Evolutionary conservation across 2,888 invertebrate genomes (phyloP).

Genomic region (Hololepta plana): DNA sequence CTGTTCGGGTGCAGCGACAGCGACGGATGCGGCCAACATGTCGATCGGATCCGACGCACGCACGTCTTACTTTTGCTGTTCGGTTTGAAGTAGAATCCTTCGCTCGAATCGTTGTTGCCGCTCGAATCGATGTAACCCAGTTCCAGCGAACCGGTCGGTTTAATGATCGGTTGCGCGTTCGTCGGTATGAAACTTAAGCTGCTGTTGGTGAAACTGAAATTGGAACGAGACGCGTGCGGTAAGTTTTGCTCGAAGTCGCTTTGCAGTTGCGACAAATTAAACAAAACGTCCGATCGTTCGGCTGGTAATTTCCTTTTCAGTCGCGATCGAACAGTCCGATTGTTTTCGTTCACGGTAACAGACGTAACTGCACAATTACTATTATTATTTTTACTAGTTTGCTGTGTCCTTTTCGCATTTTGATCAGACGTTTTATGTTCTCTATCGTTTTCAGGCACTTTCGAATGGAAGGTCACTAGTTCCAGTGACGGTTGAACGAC

Average conservation of each 20-base stretch:
- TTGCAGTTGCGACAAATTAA: conserved; percentile 18
- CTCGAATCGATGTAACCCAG: conserved; percentile 30
- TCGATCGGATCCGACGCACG: conserved; percentile 50
- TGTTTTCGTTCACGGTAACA: no score
- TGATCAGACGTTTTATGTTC: no score
- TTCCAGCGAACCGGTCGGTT: conserved; percentile 38
- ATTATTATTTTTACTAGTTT: no score
- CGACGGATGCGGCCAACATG: conserved; percentile 40
- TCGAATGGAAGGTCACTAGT: conserved; percentile 16
- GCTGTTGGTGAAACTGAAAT: conserved; percentile 43
- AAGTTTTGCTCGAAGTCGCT: conserved; percentile 25
- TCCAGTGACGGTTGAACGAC: conserved; percentile 31
- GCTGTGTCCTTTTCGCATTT: no score
- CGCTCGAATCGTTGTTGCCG: conserved; percentile 21
- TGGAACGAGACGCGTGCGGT: conserved; percentile 31
- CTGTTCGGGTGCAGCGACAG: conserved; percentile 68
- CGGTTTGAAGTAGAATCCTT: conserved; percentile 24
- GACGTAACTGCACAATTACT: no score
- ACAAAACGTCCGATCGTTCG: no score
- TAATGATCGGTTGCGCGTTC: conserved; percentile 29
- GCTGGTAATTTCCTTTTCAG: conserved; percentile 3
- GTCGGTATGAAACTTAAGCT: conserved; percentile 32
- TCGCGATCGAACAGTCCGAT: no score
- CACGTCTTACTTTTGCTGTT: conserved; percentile 23
- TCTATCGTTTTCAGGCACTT: conserved; percentile 12